A percentile compares a stretch with the other conserved stretches of the same genome.
Conservation (phyloP, 2,888 invertebrate genomes). For the Sepiola atlantica region DNA sequence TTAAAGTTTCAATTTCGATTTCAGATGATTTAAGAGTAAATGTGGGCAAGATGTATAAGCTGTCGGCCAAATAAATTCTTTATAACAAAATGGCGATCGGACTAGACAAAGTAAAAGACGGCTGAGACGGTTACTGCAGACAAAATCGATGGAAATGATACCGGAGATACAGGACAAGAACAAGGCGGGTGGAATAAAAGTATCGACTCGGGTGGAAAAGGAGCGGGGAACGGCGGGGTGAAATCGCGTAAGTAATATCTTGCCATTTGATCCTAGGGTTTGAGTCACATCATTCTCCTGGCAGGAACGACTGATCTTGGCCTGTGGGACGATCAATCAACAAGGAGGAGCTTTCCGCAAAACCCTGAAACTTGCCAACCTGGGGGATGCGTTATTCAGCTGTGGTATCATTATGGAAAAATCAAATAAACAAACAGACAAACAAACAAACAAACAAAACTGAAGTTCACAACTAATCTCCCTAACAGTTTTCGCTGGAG, state of each 20-base stretch:
- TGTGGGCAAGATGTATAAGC: no score
- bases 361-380: not conserved
- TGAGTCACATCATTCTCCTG: not conserved
- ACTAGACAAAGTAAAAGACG: not conserved
- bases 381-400: not conserved
- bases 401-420: no score
- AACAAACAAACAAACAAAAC: no score
- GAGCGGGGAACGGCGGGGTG: no score
- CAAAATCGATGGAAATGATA: not conserved
- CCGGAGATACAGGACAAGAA: not conserved
- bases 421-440: no score
- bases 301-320: not conserved
- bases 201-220: slow-evolving; percentile 11
- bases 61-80: no score
- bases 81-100: no score
- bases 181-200: not conserved
- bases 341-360: not conserved
- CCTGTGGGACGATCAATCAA: not conserved
- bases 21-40: no score
- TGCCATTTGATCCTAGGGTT: slow-evolving; percentile 9
- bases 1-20: no score
- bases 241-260: slow-evolving; percentile 11
- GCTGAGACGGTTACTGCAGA: not conserved
- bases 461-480: no score
- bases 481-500: no score